Conservation (phyloP, 2,797 vertebrate species). For the Botia almorhae region DNA sequence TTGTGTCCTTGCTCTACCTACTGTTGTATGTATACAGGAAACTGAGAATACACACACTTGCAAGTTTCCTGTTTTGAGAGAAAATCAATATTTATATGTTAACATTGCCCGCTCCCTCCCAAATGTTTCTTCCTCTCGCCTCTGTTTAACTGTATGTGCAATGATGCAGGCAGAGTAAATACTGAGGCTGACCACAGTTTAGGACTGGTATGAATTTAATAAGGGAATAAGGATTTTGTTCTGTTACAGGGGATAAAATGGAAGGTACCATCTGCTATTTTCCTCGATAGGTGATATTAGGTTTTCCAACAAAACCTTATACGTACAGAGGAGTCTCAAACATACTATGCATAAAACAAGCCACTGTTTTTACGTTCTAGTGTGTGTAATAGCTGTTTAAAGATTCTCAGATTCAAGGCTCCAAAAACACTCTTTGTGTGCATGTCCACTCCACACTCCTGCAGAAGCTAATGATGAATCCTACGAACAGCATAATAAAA, state of each 20-base stretch:
- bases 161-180: background rate
- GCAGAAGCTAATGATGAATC: conserved; percentile 18
- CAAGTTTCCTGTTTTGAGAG: too few relatives aligned
- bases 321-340: background rate
- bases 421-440: background rate
- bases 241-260: background rate
- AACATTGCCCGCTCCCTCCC: background rate
- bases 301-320: background rate
- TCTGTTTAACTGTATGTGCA: background rate
- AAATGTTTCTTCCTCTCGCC: background rate
- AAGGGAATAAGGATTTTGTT: background rate
- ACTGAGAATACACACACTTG: too few relatives aligned
- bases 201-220: too few relatives aligned
- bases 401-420: background rate
- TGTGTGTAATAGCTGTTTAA: background rate
- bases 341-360: background rate
- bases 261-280: background rate
- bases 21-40: too few relatives aligned
- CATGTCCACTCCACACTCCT: background rate
- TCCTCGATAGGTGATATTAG: background rate
- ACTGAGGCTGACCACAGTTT: background rate
- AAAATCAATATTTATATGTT: too few relatives aligned
- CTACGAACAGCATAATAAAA: background rate
- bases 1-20: background rate
- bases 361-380: background rate